Conservation (phyloP, 2,113 vertebrate genomes). For the Sialia sialis region DNA sequence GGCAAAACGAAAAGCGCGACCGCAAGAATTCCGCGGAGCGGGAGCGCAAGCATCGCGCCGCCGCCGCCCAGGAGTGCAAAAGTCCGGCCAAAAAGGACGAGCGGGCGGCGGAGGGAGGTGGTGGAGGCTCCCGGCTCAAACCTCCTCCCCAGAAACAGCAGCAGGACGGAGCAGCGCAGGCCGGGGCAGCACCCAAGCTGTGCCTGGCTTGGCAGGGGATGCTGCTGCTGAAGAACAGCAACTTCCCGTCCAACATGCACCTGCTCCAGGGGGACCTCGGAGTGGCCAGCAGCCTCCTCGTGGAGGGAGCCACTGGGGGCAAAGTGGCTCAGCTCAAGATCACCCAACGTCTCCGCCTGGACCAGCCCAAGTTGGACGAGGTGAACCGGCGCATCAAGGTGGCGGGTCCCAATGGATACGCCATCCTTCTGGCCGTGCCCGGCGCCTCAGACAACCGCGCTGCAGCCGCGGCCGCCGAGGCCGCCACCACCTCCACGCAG, state of each 20-base stretch:
- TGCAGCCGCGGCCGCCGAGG: constrained; percentile 68
- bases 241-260: constrained; percentile 98
- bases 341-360: constrained; percentile 95
- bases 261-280: constrained; percentile 91
- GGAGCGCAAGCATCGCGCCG: constrained; percentile 82
- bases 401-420: constrained; percentile 91
- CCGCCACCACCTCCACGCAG: constrained; percentile 87
- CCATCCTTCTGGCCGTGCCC: constrained; percentile 92
- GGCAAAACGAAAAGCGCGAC: constrained; percentile 78
- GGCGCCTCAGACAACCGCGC: constrained; percentile 82
- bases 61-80: constrained; percentile 73
- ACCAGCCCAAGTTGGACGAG: constrained; percentile 98
- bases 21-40: constrained; percentile 69
- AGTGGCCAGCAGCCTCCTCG: constrained; percentile 89
- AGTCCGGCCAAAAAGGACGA: constrained; percentile 83
- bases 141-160: constrained; percentile 58
- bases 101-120: constrained; percentile 61
- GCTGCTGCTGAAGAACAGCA: constrained; percentile 98
- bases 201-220: constrained; percentile 95
- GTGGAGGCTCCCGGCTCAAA: constrained; percentile 68
- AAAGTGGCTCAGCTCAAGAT: constrained; percentile 96
- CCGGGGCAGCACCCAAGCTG: constrained; percentile 79
- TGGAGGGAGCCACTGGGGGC: constrained; percentile 85
- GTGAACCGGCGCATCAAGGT: constrained; percentile 98
- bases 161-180: constrained; percentile 69